A percentile compares a stretch with the other conserved stretches of the same genome.
phyloP scores from a whole-genome alignment of 2,888 invertebrate species.

The Amblyjoppa proteus region DNA sequence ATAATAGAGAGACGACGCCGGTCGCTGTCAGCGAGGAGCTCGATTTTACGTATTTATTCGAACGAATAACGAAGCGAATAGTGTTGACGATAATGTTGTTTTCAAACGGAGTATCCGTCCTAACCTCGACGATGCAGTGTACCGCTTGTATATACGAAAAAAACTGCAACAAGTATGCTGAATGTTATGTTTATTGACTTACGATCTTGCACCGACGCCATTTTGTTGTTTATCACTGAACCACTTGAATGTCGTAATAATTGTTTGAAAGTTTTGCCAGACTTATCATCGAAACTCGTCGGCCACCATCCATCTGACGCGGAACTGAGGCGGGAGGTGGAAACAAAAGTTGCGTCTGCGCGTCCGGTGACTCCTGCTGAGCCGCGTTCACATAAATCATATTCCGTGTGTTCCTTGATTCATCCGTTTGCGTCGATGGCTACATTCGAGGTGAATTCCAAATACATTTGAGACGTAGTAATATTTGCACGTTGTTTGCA shows the following conservation, averaged over 20 bases:
- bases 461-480: too few species aligned
- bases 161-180: neutral
- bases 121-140: constrained; percentile 49
- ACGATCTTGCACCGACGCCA: constrained; percentile 77
- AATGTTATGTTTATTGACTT: constrained; percentile 65
- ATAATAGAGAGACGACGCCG: neutral
- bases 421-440: too few species aligned
- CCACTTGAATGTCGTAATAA: neutral
- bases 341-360: constrained; percentile 6
- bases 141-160: constrained; percentile 8
- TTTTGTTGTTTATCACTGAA: constrained; percentile 55
- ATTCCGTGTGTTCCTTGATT: too few species aligned
- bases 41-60: neutral
- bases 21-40: neutral
- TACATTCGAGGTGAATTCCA: too few species aligned
- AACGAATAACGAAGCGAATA: constrained; percentile 2
- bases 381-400: too few species aligned
- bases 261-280: constrained; percentile 42
- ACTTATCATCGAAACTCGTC: neutral
- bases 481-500: too few species aligned
- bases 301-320: neutral
- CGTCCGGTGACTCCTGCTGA: neutral
- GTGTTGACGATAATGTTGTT: constrained; percentile 26
- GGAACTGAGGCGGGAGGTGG: neutral
- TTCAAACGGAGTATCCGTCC: constrained; percentile 19